Conservation (phyloP, 2,797 vertebrate genomes). For the Eulemur mongoz region DNA sequence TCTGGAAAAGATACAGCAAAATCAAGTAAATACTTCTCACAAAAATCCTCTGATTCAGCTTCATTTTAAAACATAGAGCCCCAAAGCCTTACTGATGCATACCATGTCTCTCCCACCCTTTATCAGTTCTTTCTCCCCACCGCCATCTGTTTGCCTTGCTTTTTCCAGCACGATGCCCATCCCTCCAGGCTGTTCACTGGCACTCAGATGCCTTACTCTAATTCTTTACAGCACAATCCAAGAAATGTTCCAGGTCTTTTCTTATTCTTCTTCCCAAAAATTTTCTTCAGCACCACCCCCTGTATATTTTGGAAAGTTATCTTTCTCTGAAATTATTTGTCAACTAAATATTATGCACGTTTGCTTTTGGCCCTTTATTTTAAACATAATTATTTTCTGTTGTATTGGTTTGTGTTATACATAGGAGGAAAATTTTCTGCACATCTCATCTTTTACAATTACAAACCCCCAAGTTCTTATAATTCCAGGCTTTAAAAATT, state of each 20-base stretch:
- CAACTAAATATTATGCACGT: background rate
- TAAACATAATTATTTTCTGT: background rate
- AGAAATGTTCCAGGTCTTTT: background rate
- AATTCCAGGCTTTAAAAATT: background rate
- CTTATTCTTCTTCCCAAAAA: background rate
- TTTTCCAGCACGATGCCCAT: background rate
- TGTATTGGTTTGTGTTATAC: background rate
- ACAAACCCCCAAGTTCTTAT: background rate
- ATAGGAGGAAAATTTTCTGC: background rate
- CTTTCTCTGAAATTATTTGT: background rate
- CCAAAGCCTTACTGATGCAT: background rate
- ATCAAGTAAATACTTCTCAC: background rate
- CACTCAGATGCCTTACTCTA: background rate
- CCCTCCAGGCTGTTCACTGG: constrained; percentile 31
- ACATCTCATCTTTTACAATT: constrained; percentile 5
- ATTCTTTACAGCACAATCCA: background rate
- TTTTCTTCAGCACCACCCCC: background rate
- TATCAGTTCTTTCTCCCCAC: background rate
- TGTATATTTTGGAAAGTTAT: background rate
- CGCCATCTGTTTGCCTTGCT: constrained; percentile 44
- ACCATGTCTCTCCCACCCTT: background rate
- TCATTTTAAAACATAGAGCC: background rate
- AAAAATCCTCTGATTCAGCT: constrained; percentile 2
- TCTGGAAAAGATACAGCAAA: constrained; percentile 23
- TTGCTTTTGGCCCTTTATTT: background rate